phyloP scores from a whole-genome alignment of 2,888 invertebrate species.

The Orthonevra nobilis region DNA sequence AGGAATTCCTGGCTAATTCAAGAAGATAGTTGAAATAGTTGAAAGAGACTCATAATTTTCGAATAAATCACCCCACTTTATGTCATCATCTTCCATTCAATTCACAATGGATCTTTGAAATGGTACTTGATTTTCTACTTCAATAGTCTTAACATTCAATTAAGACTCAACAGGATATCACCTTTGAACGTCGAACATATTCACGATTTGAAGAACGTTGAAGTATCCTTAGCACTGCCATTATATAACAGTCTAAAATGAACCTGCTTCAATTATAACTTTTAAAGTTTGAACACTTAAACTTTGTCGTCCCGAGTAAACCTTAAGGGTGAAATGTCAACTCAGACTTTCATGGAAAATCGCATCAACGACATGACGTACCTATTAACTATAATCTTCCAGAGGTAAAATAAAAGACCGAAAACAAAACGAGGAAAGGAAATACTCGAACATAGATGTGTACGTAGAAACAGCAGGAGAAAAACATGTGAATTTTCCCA shows the following conservation, averaged over 20 bases:
- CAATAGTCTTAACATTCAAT: not conserved
- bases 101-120: too few relatives aligned
- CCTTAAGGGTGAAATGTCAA: conserved; percentile 40
- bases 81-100: too few relatives aligned
- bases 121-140: too few relatives aligned
- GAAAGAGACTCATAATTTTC: too few relatives aligned
- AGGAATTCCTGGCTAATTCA: too few relatives aligned
- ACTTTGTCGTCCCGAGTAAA: conserved; percentile 30
- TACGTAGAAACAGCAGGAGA: too few relatives aligned
- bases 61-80: too few relatives aligned
- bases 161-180: not conserved
- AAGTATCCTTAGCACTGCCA: conserved; percentile 5
- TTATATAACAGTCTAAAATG: conserved; percentile 17
- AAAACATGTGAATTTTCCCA: conserved; percentile 40
- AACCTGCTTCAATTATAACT: conserved; percentile 25
- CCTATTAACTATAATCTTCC: conserved; percentile 37
- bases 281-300: conserved; percentile 25
- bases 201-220: conserved; percentile 22
- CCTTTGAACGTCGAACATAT: conserved; percentile 2
- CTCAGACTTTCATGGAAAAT: conserved; percentile 34
- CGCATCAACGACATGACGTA: conserved; percentile 20
- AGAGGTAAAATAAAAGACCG: not conserved
- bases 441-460: too few relatives aligned
- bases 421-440: not conserved
- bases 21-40: too few relatives aligned